Base-by-base conservation (phyloP, 2,797 vertebrate species). In the Triplophysa yarkandensis region DNA sequence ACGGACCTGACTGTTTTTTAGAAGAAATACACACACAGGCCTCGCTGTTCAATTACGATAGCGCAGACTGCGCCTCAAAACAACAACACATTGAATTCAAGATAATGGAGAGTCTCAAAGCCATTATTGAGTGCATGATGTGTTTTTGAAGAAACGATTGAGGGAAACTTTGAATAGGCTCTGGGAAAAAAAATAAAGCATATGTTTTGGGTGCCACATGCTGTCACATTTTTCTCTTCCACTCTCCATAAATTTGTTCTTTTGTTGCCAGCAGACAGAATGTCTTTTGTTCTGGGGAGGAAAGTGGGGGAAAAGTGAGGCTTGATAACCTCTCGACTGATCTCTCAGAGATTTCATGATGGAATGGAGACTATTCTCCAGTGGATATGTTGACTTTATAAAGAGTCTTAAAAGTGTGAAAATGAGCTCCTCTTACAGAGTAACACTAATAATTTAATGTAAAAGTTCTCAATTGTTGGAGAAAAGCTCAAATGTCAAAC, bases 1-100 rank as follows among this genome's bases (percentile, higher is more conserved):
- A 83, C 86, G 85, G 85, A 87, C 27, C 57, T 55, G 81, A n/a
- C 50, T 85, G 83, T 85, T 85, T 46, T 86, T 86, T 82, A 69
- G 79, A 77, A 78, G 73, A 77, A 75, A 85, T 79, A 70, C 82
- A 54, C 63, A 83, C 79, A 80, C 81, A 43, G 71, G 30, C 64
- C 64, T 27, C 50, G 52, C 72, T 68, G 72, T 28, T 54, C 72
- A 75, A 74, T 84, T 82, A 77, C 77, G 77, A 82, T 74, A 78
- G 67, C 14, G 27, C 78, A 74, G 36, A 19, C 71, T 83, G 77
- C 80, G 69, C 28, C 71, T 60, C 72, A 79, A 73, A 65, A 83
- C 54, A 76, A 81, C 72, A 84, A 77, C 65, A 50, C 66, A 71
- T 65, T 73, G 63, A 83, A 84, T 67, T 63, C 36, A 46, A 69